Conservation (phyloP, 2,888 invertebrate genomes). For the Catocala fraxini region DNA sequence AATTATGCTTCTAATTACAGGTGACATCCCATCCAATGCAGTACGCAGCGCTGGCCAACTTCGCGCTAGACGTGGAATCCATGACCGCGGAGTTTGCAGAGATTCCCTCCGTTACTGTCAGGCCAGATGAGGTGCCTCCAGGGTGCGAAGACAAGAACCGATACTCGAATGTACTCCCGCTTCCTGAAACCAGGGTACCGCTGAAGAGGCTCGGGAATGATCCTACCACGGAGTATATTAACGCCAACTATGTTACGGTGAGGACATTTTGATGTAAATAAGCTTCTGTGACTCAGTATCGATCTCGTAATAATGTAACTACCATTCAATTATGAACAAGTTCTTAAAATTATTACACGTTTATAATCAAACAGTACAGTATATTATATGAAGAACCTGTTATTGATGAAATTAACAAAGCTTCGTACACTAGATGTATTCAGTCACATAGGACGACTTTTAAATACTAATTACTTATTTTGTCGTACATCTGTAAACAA, state of each 20-base stretch:
- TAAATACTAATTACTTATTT: too few species aligned
- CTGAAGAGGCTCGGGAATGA: conserved; percentile 91
- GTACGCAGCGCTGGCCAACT: conserved; percentile 92
- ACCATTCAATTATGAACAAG: too few species aligned
- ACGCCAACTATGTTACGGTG: conserved; percentile 97
- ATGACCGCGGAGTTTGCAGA: conserved; percentile 94
- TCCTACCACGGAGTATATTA: conserved; percentile 95
- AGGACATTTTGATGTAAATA: conserved; percentile 64
- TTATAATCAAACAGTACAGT: too few species aligned
- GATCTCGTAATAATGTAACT: too few species aligned
- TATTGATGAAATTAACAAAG: too few species aligned
- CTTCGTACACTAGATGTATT: too few species aligned
- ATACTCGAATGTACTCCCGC: conserved; percentile 97
- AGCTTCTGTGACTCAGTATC: background rate
- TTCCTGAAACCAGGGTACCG: conserved; percentile 96
- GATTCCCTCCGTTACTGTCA: conserved; percentile 93
- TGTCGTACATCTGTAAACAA: too few species aligned
- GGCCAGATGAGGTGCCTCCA: conserved; percentile 93
- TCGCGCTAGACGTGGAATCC: conserved; percentile 90
- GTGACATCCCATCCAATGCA: conserved; percentile 92
- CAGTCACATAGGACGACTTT: too few species aligned
- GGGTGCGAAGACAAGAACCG: conserved; percentile 96
- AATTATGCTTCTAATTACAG: conserved; percentile 53
- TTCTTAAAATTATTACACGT: too few species aligned
- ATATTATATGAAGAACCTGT: too few species aligned